Conservation (phyloP, 2,888 invertebrate genomes). For the Ramazzottius varieornatus region DNA sequence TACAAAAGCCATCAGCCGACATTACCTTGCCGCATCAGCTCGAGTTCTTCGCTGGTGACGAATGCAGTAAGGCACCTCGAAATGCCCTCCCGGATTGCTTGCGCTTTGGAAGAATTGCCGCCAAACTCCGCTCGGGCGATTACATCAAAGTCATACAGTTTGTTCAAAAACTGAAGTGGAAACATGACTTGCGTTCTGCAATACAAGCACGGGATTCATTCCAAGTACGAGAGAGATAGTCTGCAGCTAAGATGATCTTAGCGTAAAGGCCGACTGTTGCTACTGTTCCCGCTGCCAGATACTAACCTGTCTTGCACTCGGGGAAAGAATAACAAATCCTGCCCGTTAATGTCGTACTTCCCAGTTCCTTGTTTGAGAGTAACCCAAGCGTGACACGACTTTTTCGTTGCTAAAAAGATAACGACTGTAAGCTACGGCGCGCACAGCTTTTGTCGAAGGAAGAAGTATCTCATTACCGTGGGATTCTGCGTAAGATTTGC, state of each 20-base stretch:
- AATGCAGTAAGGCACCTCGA: conserved; percentile 57
- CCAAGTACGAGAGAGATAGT: too few species aligned
- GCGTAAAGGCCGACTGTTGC: too few species aligned
- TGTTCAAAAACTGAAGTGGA: conserved; percentile 16
- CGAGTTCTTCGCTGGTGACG: conserved; percentile 42
- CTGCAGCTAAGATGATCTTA: too few species aligned
- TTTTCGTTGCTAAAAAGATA: conserved; percentile 13
- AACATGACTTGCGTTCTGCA: conserved; percentile 18
- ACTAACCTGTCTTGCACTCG: background rate
- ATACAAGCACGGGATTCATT: background rate
- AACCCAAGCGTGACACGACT: conserved; percentile 15
- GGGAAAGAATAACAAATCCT: conserved; percentile 10
- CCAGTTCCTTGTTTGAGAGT: conserved; percentile 18
- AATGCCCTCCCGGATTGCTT: conserved; percentile 62
- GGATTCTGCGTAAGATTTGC: conserved; percentile 11
- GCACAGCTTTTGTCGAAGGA: too few species aligned
- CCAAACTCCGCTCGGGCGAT: conserved; percentile 20
- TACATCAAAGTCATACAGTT: conserved; percentile 13
- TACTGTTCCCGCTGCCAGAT: too few species aligned
- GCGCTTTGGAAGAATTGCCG: conserved; percentile 52
- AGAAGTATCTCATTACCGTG: conserved; percentile 9
- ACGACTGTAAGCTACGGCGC: background rate
- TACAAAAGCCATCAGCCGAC: too few species aligned
- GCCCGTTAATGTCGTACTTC: conserved; percentile 16
- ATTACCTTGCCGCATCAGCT: conserved; percentile 58